A percentile compares a stretch with the other conserved stretches of the same genome.
Conservation (phyloP, 2,888 invertebrate species). For the Therioaphis trifolii region DNA sequence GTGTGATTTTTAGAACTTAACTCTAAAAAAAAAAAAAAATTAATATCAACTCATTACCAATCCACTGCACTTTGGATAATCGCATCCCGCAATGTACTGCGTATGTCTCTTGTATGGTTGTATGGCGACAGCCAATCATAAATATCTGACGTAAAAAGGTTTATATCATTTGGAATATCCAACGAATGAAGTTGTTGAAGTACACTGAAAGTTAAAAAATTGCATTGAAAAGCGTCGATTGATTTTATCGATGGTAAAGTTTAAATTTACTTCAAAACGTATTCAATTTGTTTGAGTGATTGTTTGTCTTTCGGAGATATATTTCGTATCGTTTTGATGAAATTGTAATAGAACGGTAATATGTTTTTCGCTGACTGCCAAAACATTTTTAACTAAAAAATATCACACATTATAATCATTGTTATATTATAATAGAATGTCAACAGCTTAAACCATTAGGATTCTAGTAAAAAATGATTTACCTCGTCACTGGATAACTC, state of each 20-base stretch:
- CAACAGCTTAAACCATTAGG: no score
- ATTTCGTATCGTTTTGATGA: slow-evolving; percentile 80
- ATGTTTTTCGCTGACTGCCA: slow-evolving; percentile 84
- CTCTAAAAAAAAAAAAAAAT: not conserved
- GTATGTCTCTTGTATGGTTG: slow-evolving; percentile 73
- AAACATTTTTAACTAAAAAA: slow-evolving; percentile 75
- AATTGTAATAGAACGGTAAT: slow-evolving; percentile 81
- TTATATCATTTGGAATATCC: slow-evolving; percentile 74
- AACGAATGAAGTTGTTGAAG: slow-evolving; percentile 75
- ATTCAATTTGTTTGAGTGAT: slow-evolving; percentile 77
- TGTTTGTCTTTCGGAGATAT: slow-evolving; percentile 80
- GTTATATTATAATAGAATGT: no score
- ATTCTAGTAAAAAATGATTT: no score
- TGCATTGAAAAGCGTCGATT: not conserved
- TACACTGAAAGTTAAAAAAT: slow-evolving; percentile 71
- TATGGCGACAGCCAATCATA: slow-evolving; percentile 75
- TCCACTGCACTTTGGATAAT: slow-evolving; percentile 81
- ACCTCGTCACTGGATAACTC: slow-evolving; percentile 73
- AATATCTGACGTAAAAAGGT: slow-evolving; percentile 77
- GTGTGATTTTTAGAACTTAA: not conserved
- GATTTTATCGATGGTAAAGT: not conserved
- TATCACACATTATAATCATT: not conserved
- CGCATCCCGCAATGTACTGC: slow-evolving; percentile 76
- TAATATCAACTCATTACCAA: slow-evolving; percentile 71
- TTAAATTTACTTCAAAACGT: slow-evolving; percentile 73